phyloP scores from a whole-genome alignment of 2,113 vertebrate genomes.

The Hystrix cristata region DNA sequence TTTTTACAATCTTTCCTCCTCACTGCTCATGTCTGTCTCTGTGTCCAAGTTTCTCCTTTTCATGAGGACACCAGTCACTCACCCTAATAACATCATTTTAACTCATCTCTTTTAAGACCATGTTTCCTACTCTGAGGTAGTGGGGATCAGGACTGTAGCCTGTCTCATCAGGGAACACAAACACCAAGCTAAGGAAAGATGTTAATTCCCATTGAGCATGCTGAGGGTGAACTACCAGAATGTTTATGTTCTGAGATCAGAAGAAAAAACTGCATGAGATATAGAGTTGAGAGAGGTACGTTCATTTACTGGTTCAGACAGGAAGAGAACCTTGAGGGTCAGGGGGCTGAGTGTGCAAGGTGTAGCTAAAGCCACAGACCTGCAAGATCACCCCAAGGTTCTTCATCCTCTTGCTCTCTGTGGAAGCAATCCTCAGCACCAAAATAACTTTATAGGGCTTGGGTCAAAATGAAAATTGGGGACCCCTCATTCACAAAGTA shows the following conservation, averaged over 20 bases:
- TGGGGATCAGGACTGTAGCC: not conserved
- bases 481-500: not conserved
- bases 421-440: not conserved
- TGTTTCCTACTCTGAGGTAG: not conserved
- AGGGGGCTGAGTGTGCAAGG: no score
- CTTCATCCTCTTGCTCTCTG: not conserved
- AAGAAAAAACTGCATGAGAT: not conserved
- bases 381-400: not conserved
- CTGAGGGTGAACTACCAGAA: not conserved
- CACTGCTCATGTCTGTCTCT: not conserved
- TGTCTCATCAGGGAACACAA: not conserved
- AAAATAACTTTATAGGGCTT: not conserved
- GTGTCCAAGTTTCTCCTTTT: not conserved
- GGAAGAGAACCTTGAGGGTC: not conserved
- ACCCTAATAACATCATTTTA: not conserved
- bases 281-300: not conserved
- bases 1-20: not conserved
- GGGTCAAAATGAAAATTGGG: not conserved
- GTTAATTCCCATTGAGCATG: not conserved
- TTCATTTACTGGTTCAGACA: not conserved
- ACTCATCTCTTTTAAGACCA: not conserved
- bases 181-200: not conserved
- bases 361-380: not conserved
- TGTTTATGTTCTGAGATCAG: not conserved
- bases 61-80: not conserved